Conservation (phyloP, 2,113 vertebrate species). For the Trematocara macrostoma region DNA sequence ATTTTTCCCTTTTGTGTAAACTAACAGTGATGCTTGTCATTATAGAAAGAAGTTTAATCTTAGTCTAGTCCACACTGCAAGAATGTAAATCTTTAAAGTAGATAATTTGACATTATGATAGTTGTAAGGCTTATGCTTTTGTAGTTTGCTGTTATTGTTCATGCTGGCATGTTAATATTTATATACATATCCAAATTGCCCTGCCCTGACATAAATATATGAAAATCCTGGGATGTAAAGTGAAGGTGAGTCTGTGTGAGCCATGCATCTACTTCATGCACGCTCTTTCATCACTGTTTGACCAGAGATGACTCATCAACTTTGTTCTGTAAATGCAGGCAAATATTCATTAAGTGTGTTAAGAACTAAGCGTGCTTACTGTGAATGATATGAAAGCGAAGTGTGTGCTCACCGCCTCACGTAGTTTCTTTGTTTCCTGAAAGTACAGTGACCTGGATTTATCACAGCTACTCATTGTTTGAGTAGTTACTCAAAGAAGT, state of each 20-base stretch:
- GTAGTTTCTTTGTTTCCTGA: constrained; percentile 15
- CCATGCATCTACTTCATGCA: not conserved
- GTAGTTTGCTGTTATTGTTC: not conserved
- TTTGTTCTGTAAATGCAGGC: not conserved
- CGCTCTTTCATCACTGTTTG: constrained; percentile 11
- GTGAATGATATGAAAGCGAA: constrained; percentile 14
- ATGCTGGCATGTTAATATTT: not conserved
- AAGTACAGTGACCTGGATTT: not conserved
- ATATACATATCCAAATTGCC: not conserved
- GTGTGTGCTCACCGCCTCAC: not conserved
- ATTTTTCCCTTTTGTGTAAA: not conserved
- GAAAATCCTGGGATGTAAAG: not conserved
- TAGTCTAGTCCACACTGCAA: not conserved
- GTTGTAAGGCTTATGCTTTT: not conserved
- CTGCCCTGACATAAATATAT: not conserved
- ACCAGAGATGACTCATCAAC: constrained; percentile 8
- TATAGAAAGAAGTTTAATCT: not conserved
- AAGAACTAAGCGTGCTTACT: not conserved
- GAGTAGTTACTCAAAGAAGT: not conserved
- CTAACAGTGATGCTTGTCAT: not conserved
- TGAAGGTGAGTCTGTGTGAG: not conserved
- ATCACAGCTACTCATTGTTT: not conserved
- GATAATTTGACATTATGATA: not conserved
- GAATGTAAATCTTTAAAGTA: not conserved
- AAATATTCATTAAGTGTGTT: not conserved